Percentiles rank a stretch among this genome's conserved stretches.
phyloP scores from a whole-genome alignment of 2,888 invertebrate species.

The Hipparchia sbordonii region DNA sequence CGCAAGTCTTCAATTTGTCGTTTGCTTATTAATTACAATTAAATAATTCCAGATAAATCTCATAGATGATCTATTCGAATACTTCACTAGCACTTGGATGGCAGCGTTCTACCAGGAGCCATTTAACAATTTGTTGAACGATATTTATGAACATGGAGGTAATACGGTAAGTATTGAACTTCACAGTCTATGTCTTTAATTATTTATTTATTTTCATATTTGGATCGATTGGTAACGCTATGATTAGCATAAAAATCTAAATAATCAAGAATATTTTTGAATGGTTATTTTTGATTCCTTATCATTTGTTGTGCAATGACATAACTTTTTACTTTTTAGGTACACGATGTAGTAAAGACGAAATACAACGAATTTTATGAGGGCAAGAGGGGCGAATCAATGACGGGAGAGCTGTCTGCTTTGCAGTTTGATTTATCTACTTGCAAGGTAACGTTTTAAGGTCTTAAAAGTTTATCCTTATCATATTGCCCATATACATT shows the following conservation, averaged over 20 bases:
- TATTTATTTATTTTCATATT: too few relatives aligned
- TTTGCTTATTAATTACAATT: neutral
- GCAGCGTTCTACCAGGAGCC: conserved; percentile 84
- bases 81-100: conserved; percentile 86
- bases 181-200: neutral
- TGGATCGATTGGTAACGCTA: too few relatives aligned
- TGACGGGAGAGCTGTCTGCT: conserved; percentile 5
- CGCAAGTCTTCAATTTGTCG: neutral
- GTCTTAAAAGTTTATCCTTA: too few relatives aligned
- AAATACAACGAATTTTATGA: conserved; percentile 45
- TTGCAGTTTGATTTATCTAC: neutral
- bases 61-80: conserved; percentile 86
- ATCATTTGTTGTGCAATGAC: too few relatives aligned
- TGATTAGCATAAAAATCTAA: too few relatives aligned
- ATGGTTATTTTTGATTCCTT: too few relatives aligned
- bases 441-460: conserved; percentile 26
- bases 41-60: conserved; percentile 67
- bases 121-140: conserved; percentile 71
- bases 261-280: too few relatives aligned
- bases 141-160: conserved; percentile 64
- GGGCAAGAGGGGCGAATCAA: conserved; percentile 6
- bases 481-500: too few relatives aligned
- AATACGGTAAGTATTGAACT: conserved; percentile 50
- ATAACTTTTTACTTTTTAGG: conserved; percentile 42
- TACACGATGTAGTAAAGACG: conserved; percentile 55